A percentile compares a stretch with the other conserved stretches of the same genome.
These are phyloP conservation scores for Polyommatus iphigenia DNA, from an alignment of 2,888 invertebrate species.

Conservation along the genomic window DNA sequence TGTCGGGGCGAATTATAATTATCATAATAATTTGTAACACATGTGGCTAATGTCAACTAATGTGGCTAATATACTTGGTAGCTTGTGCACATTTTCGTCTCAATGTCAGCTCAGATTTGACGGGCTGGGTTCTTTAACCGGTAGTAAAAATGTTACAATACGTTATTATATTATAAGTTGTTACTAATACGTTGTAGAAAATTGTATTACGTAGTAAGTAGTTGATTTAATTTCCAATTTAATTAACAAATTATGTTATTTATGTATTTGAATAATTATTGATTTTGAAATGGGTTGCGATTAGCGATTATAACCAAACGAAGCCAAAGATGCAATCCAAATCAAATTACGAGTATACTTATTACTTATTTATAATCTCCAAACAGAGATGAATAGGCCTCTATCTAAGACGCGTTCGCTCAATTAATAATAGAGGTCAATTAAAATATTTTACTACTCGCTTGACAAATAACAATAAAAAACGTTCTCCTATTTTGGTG, in stretches of 20 bases:
- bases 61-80: not conserved
- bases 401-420: not conserved
- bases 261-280: not conserved
- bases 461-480: conserved; percentile 12
- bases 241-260: no score
- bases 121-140: not conserved
- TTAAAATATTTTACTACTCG: conserved; percentile 14
- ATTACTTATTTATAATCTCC: not conserved
- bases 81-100: not conserved
- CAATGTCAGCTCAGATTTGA: not conserved
- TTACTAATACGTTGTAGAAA: not conserved
- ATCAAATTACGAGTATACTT: not conserved
- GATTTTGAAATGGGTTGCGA: not conserved
- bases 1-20: conserved; percentile 59
- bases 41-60: not conserved
- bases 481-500: not conserved
- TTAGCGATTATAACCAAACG: not conserved
- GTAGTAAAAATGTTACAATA: not conserved
- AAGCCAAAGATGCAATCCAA: not conserved
- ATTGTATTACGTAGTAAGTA: not conserved
- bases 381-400: not conserved
- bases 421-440: conserved; percentile 37
- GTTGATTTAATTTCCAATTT: no score
- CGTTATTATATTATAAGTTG: not conserved
- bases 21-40: conserved; percentile 34